Conservation (phyloP, 2,113 vertebrate species). For the Semnornis frantzii region DNA sequence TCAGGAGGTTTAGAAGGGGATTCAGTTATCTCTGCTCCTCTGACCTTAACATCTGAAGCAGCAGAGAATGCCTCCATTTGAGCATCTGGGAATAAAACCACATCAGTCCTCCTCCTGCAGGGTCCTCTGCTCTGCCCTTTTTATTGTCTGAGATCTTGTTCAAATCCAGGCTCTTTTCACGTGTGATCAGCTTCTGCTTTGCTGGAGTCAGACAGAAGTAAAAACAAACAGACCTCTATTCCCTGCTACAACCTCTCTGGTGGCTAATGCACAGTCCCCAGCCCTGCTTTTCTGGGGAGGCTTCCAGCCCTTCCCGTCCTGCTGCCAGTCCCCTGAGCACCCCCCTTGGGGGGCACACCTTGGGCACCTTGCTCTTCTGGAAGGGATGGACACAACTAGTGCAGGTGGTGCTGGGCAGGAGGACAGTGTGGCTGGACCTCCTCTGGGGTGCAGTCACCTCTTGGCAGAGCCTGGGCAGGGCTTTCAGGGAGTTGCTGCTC, state of each 20-base stretch:
- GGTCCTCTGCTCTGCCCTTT: slow-evolving; percentile 35
- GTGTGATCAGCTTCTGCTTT: not conserved
- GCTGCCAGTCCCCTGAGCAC: not conserved
- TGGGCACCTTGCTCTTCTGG: too few relatives aligned
- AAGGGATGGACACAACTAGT: too few relatives aligned
- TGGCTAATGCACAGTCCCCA: fast-evolving
- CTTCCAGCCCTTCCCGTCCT: not conserved
- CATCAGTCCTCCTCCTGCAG: not conserved
- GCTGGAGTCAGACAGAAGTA: not conserved
- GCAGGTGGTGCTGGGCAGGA: not conserved
- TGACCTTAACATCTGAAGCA: slow-evolving; percentile 21
- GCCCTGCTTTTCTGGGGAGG: not conserved
- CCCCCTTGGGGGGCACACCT: fast-evolving
- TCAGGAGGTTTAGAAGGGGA: not conserved
- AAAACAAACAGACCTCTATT: not conserved
- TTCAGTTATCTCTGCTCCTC: not conserved
- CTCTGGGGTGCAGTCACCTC: not conserved
- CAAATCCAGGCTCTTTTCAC: not conserved
- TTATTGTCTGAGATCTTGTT: slow-evolving; percentile 34
- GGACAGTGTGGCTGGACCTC: not conserved
- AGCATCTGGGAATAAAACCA: not conserved
- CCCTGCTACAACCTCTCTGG: fast-evolving
- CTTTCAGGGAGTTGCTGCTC: not conserved
- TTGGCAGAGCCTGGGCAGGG: not conserved
- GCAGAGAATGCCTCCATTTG: not conserved